Base-by-base conservation (phyloP, 1,140 invertebrate genomes). In the Lasioglossum albipes region DNA sequence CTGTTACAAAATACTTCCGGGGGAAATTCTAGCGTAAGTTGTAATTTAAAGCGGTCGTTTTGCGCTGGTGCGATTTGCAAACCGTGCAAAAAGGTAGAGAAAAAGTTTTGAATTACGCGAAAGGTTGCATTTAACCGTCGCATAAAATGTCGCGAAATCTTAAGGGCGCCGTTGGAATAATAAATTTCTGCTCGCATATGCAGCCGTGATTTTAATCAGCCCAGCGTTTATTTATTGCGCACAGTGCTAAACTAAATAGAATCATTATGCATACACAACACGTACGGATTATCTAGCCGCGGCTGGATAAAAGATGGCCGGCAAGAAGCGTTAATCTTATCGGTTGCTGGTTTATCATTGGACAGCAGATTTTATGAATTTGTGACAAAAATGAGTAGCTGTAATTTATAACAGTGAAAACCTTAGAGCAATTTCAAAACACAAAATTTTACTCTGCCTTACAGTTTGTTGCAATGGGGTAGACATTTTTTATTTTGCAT, bases 231-330 rank as follows among this genome's bases (percentile, higher is more conserved):
- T 83, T 80, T 81, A 83, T 83, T 80, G 74, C 70, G 20, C 65
- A 49, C 79, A 81, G 75, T 81, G 78, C 57, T 81, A 75, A 80
- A 81, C 59, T 84, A 84, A 84, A 81, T 84, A 84, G 82, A 52
- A 80, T 69, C 78, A 83, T 83, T 83, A 83, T 80, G 82, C 82
- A 81, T 82, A 79, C 74, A 75, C 75, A 82, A 81, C 79, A 82
- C 79, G 80, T 78, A 77, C 71, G 62, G 72, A 72, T 76, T 81
- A 76, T 76, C 78, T 72, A 61, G 61, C 62, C 72, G 68, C 67
- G 54, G 75, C 52, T 67, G 78, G 75, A 74, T 31, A 79, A 72
- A 71, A 52, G 10, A 79, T 49, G 64, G 76, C 57, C 59, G 27
- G 69, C 7, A 72, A 73, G n/a, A 45, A 64, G 57, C 20, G 20